Base-by-base conservation (phyloP, 2,797 vertebrate species). In the Micromesistius poutassou region DNA sequence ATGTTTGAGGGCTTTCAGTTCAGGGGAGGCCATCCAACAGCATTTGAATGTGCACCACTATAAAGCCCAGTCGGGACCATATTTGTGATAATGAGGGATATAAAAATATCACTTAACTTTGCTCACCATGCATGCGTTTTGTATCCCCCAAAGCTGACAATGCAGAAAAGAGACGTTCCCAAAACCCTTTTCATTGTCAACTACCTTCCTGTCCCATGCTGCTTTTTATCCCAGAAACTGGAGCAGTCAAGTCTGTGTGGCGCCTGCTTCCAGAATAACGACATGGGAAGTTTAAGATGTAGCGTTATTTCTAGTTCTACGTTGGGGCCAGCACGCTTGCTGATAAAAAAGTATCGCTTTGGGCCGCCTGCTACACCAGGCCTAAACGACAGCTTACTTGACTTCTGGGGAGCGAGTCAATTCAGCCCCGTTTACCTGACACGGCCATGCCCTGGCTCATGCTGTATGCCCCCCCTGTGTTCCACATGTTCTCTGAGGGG, bases 401-500 rank as follows among this genome's bases (percentile, higher is more conserved):
- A 28, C n/a, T 68, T 25, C 25, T 28, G 62, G 62, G 25, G 62
- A 28, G 62, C 55, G 25, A 68, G 62, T 19, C 55, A 9, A 19
- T n/a, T 55, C 55, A 12, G 62, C 62, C 25, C 30, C 84, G 82
- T 88, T 89, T 92, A 98, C 97, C 96, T 78, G 96, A 95, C 91
- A 95, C 95, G 16, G 92, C 88, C 95, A 98, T 96, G 86, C 96
- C 96, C 75, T 96, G 96, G 93, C 88, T 95, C 95, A 97, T 96
- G 91, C 84, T 95, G 91, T 98, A 98, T 85, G 92, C 87, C 71
- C 93, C 91, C 80, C 95, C 95, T 3, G 96, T 94, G 92, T 95
- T 97, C 97, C 97, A 98, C 96, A 98, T 97, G 90, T 95, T 97
- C 93, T 98, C 97, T 0, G 97, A 98, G 1, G 97, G 97, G 40